A percentile compares a stretch with the other conserved stretches of the same genome.
phyloP scores from a whole-genome alignment of 2,888 invertebrate species.

The Acleris sparsana region DNA sequence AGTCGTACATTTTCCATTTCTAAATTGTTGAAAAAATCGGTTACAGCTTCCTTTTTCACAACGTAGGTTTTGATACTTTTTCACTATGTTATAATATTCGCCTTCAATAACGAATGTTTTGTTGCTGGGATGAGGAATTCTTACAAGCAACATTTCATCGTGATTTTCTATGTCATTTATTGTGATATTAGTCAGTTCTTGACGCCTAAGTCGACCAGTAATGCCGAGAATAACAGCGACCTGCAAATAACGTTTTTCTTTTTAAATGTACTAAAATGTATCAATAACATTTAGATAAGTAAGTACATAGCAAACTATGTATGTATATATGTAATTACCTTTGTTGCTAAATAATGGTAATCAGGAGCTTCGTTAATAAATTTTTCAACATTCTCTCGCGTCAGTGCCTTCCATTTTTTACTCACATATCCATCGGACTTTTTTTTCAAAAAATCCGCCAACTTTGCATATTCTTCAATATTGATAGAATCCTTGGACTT shows the following conservation, averaged over 20 bases:
- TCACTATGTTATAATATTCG: slow-evolving; percentile 10
- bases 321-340: slow-evolving; percentile 10
- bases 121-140: neutral
- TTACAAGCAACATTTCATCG: slow-evolving; percentile 8
- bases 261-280: too few relatives aligned
- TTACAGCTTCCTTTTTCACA: neutral
- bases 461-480: slow-evolving; percentile 1
- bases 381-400: slow-evolving; percentile 6
- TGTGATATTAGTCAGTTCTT: slow-evolving; percentile 12
- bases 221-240: slow-evolving; percentile 21
- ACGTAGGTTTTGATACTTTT: slow-evolving; percentile 14
- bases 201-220: neutral
- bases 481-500: slow-evolving; percentile 1
- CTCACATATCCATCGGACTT: slow-evolving; percentile 6
- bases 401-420: slow-evolving; percentile 14
- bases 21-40: slow-evolving; percentile 16
- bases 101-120: slow-evolving; percentile 12
- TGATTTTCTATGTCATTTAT: slow-evolving; percentile 12
- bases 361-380: slow-evolving; percentile 23
- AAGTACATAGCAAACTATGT: too few relatives aligned
- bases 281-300: too few relatives aligned
- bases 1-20: slow-evolving; percentile 9
- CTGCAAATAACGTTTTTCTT: slow-evolving; percentile 3
- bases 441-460: slow-evolving; percentile 1
- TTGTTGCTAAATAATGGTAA: slow-evolving; percentile 12